Base-by-base conservation (phyloP, 2,888 invertebrate species). In the Patella caerulea region DNA sequence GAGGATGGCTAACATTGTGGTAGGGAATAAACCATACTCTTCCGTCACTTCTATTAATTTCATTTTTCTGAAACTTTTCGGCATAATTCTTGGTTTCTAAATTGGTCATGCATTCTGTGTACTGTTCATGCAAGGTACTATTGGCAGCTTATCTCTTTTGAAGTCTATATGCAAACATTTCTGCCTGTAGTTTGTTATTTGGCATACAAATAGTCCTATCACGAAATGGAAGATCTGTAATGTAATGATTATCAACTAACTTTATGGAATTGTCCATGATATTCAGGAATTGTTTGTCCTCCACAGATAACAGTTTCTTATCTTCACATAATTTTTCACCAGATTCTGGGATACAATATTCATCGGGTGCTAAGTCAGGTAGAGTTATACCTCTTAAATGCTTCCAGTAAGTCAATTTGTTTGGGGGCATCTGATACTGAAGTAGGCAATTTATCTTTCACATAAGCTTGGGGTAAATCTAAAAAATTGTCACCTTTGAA, bases 311-410 rank as follows among this genome's bases (percentile, higher is more conserved):
- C 59, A 75, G 54, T 19, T 19, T 72, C 19, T 55, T 76, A 9
- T 72, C 34, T 96, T 97, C 83, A 97, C 97, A 92, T 93, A 52
- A 29, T 17, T 24, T 24, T 65, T 55, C 65, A 52, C 69, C 24
- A 17, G 34, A 53, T 1, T 79, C 1, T 29, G 53, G 12, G 70
- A 12, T 7, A 53, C 71, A 9, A 54, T 54, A 54, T 75, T n/a
- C 29, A 45, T 45, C 45, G 29, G 53, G 55, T 59, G 69, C 71
- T 4, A 75, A 14, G 9, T 12, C 14, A 19, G 55, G 71, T 70
- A 70, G 29, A 17, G n/a, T 55, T 9, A 75, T 54, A 52, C 29
- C 70, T 29, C 70, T 53, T 71, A 75, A 71, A 75, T 75, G 55
- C 7, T 7, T 7, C 75, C 70, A 75, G 17, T 12, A 75, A 54